These are phyloP conservation scores for Notechis scutatus DNA, from an alignment of 2,113 vertebrate species.

Conservation along the genomic window DNA sequence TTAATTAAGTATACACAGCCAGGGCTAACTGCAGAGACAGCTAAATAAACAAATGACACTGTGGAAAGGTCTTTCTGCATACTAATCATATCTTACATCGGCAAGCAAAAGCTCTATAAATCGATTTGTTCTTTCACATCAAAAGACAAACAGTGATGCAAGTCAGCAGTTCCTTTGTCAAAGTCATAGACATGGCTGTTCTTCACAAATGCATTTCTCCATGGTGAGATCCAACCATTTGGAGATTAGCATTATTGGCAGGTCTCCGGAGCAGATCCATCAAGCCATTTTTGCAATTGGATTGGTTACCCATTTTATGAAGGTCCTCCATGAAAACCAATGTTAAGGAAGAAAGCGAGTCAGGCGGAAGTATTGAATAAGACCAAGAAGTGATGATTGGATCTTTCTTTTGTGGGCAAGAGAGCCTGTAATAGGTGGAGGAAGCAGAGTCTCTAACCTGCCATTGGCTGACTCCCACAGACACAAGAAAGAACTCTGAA, in stretches of 20 bases:
- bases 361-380: not conserved
- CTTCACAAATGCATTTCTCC: conserved; percentile 88
- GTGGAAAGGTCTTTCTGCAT: conserved; percentile 86
- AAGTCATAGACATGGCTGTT: conserved; percentile 98
- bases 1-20: conserved; percentile 83
- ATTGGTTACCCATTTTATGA: conserved; percentile 81
- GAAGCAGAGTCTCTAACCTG: not conserved
- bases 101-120: conserved; percentile 89
- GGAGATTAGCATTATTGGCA: conserved; percentile 96
- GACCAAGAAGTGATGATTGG: conserved; percentile 75
- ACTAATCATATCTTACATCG: conserved; percentile 92
- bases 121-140: conserved; percentile 99
- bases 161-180: conserved; percentile 99
- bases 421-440: conserved; percentile 40
- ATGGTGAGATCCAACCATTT: conserved; percentile 86
- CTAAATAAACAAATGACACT: conserved; percentile 85
- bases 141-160: conserved; percentile 98
- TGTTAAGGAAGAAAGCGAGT: conserved; percentile 14
- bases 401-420: conserved; percentile 70
- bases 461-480: too few species aligned
- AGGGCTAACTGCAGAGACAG: conserved; percentile 78
- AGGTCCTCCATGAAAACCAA: conserved; percentile 74
- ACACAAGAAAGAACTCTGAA: too few species aligned
- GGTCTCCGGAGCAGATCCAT: conserved; percentile 95
- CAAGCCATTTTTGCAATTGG: conserved; percentile 78